Conservation (phyloP, 2,113 vertebrate genomes). For the Seriola quinqueradiata region DNA sequence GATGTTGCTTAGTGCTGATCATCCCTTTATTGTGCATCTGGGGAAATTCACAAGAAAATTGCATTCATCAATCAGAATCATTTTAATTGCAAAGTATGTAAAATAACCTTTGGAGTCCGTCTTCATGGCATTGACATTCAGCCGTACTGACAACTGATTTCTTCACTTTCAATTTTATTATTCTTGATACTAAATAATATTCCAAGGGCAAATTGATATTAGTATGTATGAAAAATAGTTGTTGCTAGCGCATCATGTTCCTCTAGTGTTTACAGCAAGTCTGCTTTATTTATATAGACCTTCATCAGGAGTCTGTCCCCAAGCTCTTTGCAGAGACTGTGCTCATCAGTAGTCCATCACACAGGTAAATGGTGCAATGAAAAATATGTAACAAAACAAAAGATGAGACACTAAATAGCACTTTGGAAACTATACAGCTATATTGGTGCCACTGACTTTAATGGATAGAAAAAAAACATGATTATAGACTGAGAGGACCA, state of each 20-base stretch:
- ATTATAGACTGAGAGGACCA: neutral
- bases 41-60: neutral
- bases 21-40: neutral
- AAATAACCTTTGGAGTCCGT: conserved; percentile 9
- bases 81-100: conserved; percentile 32
- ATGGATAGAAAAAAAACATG: neutral
- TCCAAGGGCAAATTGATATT: conserved; percentile 13
- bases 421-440: conserved; percentile 1
- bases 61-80: neutral
- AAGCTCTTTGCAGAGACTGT: conserved; percentile 38
- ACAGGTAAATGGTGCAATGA: conserved; percentile 22
- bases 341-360: conserved; percentile 43
- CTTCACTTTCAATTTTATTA: neutral
- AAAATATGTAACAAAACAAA: conserved; percentile 37
- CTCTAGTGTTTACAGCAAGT: conserved; percentile 18
- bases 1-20: conserved; percentile 12
- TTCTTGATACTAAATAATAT: conserved; percentile 14
- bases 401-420: conserved; percentile 18
- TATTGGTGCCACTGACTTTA: neutral
- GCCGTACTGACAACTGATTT: neutral
- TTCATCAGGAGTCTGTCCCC: conserved; percentile 33
- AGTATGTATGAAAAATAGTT: conserved; percentile 16
- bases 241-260: neutral
- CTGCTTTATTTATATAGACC: conserved; percentile 46
- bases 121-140: neutral